Evolutionary conservation across 2,797 vertebrate genomes (phyloP), one percentile per base, ranked within the genome.

Genomic region (Hippocampus kuda): DNA sequence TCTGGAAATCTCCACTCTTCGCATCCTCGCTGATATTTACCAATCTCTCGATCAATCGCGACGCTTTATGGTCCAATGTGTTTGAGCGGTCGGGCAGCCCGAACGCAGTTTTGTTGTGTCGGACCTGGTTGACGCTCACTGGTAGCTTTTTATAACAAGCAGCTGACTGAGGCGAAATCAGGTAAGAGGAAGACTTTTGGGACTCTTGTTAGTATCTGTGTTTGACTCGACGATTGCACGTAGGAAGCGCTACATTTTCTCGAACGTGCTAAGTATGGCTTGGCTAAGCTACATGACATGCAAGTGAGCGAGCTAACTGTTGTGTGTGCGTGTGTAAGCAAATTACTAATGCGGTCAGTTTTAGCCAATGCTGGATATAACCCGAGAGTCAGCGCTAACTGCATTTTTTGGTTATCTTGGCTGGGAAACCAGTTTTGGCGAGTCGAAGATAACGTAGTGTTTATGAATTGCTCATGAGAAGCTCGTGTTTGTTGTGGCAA

Each of bases 81-180:
- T 83, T 80, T 78, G 81, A 82, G 75, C 77, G 75, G 72, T 78
- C 75, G 65, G 44, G 59, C 38, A 75, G 80, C 73, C 74, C 75
- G 54, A 60, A 84, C 77, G 69, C 85, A 84, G 75, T 85, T 84
- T 81, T 83, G 79, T 74, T 84, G 77, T 85, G 86, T 85, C 30
- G 83, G 84, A 78, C 86, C 84, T 49, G 87, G 86, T 82, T 86
- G 82, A 87, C 68, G 79, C 65, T 24, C 63, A 78, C 34, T 57
- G 57, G 59, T 74, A 67, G 59, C 34, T n/a, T 80, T 79, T 61
- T 46, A 34, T 34, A 10, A 79, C 64, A 64, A 85, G 76, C 69
- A 78, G 10, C 67, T 38, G 38, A 70, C 66, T 56, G 68, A 74
- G 74, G 69, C 8, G 63, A 68, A 75, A 44, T 49, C 76, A 86